phyloP scores from a whole-genome alignment of 2,113 vertebrate species.

The Cyphomyrus plagiostoma region DNA sequence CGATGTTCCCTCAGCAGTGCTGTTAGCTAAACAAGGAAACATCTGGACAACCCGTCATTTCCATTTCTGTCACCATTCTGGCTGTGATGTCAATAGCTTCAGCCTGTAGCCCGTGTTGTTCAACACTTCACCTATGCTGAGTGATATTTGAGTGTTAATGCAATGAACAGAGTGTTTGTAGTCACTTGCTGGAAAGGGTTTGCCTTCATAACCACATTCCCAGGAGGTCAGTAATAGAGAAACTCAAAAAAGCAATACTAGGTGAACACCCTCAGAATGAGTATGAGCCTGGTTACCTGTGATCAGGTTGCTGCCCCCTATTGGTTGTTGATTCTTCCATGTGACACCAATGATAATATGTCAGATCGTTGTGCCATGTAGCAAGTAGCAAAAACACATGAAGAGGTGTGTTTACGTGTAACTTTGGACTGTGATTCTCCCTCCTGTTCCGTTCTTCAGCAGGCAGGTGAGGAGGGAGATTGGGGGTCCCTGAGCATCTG shows the following conservation, averaged over 20 bases:
- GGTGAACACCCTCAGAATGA: not conserved
- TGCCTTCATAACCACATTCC: not conserved
- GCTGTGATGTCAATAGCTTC: not conserved
- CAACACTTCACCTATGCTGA: not conserved
- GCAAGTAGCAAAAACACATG: no score
- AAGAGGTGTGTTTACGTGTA: not conserved
- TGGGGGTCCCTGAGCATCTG: not conserved
- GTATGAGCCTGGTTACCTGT: not conserved
- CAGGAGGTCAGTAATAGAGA: not conserved
- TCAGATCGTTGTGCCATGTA: no score
- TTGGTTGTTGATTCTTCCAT: not conserved
- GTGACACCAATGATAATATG: not conserved
- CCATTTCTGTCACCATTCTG: not conserved
- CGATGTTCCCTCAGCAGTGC: not conserved
- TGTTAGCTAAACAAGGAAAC: not conserved
- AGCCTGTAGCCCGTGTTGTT: not conserved
- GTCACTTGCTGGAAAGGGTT: not conserved
- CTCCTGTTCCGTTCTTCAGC: not conserved
- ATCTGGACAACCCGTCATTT: not conserved
- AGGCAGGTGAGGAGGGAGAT: not conserved
- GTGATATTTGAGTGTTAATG: not conserved
- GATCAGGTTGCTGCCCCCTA: not conserved
- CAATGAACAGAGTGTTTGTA: not conserved
- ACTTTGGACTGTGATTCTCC: not conserved
- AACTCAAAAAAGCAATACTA: not conserved